Conservation (phyloP, 2,797 vertebrate genomes). For the Mionectes olivaceus region DNA sequence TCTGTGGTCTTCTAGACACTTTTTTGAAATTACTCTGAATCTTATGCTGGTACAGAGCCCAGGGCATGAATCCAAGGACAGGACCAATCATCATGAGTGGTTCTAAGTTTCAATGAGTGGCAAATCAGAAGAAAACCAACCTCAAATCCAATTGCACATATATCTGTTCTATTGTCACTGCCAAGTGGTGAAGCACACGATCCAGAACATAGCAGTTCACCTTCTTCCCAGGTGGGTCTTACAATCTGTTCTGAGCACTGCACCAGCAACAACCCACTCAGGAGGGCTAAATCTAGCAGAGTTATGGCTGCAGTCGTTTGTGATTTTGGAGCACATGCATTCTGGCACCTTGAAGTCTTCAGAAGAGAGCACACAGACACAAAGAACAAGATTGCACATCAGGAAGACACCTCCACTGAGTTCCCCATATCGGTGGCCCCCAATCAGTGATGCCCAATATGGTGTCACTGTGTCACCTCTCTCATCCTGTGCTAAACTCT, state of each 20-base stretch:
- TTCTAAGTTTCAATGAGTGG: conserved; percentile 42
- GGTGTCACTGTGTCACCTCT: not conserved
- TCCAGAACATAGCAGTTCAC: not conserved
- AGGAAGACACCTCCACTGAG: not conserved
- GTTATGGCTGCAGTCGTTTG: not conserved
- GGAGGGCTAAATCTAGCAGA: not conserved
- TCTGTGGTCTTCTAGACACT: conserved; percentile 48
- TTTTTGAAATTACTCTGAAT: conserved; percentile 46
- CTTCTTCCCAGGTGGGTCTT: conserved; percentile 34
- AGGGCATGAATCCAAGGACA: conserved; percentile 66
- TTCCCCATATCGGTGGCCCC: not conserved
- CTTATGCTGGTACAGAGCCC: conserved; percentile 30
- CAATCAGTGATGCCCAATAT: not conserved
- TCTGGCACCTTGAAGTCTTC: not conserved
- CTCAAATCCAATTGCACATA: conserved; percentile 41
- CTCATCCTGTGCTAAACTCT: not conserved
- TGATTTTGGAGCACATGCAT: not conserved
- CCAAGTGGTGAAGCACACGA: conserved; percentile 28
- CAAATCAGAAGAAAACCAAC: conserved; percentile 48
- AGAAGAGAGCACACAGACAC: not conserved
- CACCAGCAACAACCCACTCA: not conserved
- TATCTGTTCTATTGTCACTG: conserved; percentile 23
- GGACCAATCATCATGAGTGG: conserved; percentile 48
- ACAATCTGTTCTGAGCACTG: not conserved
- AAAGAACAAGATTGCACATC: not conserved